Conservation (phyloP, 2,797 vertebrate species). For the Acanthurus leucopareius region DNA sequence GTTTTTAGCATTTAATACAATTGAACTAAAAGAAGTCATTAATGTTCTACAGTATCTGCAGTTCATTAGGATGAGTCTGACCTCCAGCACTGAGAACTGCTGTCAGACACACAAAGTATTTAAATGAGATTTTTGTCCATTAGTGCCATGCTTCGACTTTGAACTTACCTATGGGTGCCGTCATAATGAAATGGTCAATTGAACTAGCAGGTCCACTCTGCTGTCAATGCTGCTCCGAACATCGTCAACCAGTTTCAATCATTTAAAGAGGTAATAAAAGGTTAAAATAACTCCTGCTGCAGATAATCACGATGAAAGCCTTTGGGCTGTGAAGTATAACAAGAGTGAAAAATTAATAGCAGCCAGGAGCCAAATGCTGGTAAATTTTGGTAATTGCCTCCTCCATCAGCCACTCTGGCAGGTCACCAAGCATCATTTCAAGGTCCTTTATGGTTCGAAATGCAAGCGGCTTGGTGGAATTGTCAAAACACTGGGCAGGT, state of each 20-base stretch:
- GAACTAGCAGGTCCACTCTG: slow-evolving; percentile 14
- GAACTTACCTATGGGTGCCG: neutral
- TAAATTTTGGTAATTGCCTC: slow-evolving; percentile 51
- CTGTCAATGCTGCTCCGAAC: slow-evolving; percentile 6
- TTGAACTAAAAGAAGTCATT: neutral
- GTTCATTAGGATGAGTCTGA: neutral
- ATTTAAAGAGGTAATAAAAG: slow-evolving; percentile 43
- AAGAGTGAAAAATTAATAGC: slow-evolving; percentile 53
- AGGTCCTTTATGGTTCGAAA: slow-evolving; percentile 40
- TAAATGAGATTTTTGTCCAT: neutral
- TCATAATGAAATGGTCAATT: slow-evolving; percentile 15
- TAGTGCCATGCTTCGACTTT: slow-evolving; percentile 12
- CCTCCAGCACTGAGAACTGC: neutral
- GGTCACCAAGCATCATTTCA: slow-evolving; percentile 40
- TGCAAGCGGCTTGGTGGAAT: slow-evolving; percentile 25
- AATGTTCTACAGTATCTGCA: neutral
- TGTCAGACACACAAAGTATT: neutral
- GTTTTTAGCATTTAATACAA: neutral
- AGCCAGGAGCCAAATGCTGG: slow-evolving; percentile 50
- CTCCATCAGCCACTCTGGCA: slow-evolving; percentile 46
- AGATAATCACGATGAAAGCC: slow-evolving; percentile 59
- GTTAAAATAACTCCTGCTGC: slow-evolving; percentile 53
- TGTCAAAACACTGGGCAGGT: neutral
- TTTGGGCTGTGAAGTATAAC: slow-evolving; percentile 42
- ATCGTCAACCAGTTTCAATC: slow-evolving; percentile 18